Conservation (phyloP, 1,140 invertebrate species). For the Drosophila punjabiensis region DNA sequence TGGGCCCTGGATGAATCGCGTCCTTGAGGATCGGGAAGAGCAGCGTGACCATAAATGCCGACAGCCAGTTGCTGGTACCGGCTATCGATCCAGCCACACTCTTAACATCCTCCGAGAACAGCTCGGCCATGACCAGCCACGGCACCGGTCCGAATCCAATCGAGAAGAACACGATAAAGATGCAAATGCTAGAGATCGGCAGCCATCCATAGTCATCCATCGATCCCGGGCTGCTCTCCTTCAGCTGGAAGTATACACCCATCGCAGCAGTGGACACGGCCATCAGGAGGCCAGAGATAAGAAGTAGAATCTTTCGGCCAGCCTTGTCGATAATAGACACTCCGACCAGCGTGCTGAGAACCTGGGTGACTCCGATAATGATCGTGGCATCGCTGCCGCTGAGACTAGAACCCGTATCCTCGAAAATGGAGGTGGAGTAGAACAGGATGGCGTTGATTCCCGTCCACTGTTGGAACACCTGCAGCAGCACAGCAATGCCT, state of each 20-base stretch:
- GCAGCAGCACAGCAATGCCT: slow-evolving; percentile 57
- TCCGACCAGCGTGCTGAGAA: slow-evolving; percentile 89
- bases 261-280: slow-evolving; percentile 88
- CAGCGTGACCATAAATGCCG: slow-evolving; percentile 94
- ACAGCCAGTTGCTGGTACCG: slow-evolving; percentile 91
- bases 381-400: slow-evolving; percentile 88
- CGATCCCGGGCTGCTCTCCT: slow-evolving; percentile 51
- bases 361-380: slow-evolving; percentile 90
- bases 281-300: slow-evolving; percentile 89
- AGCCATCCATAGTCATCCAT: slow-evolving; percentile 87
- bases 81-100: slow-evolving; percentile 91
- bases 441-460: slow-evolving; percentile 80
- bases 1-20: slow-evolving; percentile 87
- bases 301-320: slow-evolving; percentile 90
- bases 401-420: slow-evolving; percentile 78
- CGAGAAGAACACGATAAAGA: slow-evolving; percentile 92
- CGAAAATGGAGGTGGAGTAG: slow-evolving; percentile 71
- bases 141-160: slow-evolving; percentile 93
- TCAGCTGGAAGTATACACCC: slow-evolving; percentile 89
- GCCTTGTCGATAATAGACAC: slow-evolving; percentile 88
- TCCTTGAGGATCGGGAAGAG: slow-evolving; percentile 85
- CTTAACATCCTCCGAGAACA: slow-evolving; percentile 91
- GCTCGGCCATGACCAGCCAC: slow-evolving; percentile 91
- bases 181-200: slow-evolving; percentile 90
- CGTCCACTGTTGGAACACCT: slow-evolving; percentile 71